Percentiles rank a stretch among this genome's conserved stretches.
Evolutionary conservation across 2,113 vertebrate species (phyloP).

Genomic region (Pluvianellus socialis): DNA sequence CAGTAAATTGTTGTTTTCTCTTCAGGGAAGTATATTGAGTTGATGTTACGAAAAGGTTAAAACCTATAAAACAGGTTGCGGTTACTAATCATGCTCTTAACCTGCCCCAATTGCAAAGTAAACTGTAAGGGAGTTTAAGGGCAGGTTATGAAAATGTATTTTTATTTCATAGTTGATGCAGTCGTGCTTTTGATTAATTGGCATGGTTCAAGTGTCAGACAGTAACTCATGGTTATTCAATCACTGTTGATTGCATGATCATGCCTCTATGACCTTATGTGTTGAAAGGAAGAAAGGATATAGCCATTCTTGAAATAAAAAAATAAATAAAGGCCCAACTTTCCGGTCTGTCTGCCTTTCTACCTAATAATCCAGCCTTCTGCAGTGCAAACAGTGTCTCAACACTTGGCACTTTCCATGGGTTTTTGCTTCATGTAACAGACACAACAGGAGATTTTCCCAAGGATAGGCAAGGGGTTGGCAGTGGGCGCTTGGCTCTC

Average conservation of each 20-base stretch:
- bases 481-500: neutral
- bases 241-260: conserved; percentile 20
- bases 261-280: neutral
- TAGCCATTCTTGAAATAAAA: neutral
- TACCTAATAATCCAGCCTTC: neutral
- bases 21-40: neutral
- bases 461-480: neutral
- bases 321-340: neutral
- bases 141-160: neutral
- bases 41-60: neutral
- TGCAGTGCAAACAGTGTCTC: neutral
- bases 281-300: neutral
- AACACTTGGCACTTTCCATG: neutral
- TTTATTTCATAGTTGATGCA: conserved; percentile 12
- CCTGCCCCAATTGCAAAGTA: neutral
- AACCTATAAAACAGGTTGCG: neutral
- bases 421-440: neutral
- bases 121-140: neutral
- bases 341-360: neutral
- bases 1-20: neutral
- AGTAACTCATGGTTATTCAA: conserved; percentile 48
- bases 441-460: neutral
- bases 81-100: neutral
- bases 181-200: conserved; percentile 25
- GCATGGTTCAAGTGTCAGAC: conserved; percentile 10